Conservation (phyloP, 2,888 invertebrate genomes). For the Hoplodrina ambigua region DNA sequence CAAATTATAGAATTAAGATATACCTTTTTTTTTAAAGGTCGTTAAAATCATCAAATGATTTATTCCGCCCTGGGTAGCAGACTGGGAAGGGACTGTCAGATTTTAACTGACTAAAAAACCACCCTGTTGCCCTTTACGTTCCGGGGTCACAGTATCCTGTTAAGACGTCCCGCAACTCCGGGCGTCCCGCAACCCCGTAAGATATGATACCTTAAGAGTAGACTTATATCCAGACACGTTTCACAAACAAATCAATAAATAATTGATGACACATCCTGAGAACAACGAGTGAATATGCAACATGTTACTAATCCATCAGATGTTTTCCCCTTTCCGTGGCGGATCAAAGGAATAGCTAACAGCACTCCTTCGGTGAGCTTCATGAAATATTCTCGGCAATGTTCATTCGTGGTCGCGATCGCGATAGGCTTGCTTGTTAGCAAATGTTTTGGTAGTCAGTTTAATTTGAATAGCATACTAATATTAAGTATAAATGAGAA, state of each 20-base stretch:
- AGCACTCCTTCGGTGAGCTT: constrained; percentile 25
- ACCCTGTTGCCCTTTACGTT: too few relatives aligned
- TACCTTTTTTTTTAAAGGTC: too few relatives aligned
- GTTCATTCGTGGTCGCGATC: constrained; percentile 13
- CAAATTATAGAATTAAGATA: too few relatives aligned
- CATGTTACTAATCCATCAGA: constrained; percentile 53
- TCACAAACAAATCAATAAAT: constrained; percentile 20
- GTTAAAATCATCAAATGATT: too few relatives aligned
- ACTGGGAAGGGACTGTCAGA: too few relatives aligned
- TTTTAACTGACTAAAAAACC: too few relatives aligned
- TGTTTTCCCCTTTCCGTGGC: constrained; percentile 29
- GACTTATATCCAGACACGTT: background rate
- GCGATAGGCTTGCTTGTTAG: background rate
- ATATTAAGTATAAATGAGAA: too few relatives aligned
- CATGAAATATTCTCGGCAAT: constrained; percentile 50
- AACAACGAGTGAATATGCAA: constrained; percentile 44
- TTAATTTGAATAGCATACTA: constrained; percentile 1
- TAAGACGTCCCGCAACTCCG: too few relatives aligned
- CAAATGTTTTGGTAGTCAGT: constrained; percentile 8
- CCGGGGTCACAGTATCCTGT: too few relatives aligned
- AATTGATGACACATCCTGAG: constrained; percentile 6
- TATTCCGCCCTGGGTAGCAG: too few relatives aligned
- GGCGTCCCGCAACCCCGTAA: too few relatives aligned
- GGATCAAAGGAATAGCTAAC: constrained; percentile 61
- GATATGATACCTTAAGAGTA: background rate